Evolutionary conservation across 2,113 vertebrate species (phyloP).

Genomic region (Saimiri boliviensis): DNA sequence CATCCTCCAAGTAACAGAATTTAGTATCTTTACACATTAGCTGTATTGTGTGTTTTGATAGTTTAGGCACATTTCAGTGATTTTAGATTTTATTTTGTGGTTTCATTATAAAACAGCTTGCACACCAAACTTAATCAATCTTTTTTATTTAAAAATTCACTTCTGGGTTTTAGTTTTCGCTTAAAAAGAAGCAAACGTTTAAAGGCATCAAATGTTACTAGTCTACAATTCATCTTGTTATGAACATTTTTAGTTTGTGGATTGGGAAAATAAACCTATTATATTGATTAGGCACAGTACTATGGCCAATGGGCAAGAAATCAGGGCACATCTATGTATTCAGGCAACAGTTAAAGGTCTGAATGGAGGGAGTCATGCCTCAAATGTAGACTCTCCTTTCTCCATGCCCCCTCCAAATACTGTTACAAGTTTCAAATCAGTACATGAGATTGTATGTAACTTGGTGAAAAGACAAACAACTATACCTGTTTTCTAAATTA

Average conservation of each 20-base stretch:
- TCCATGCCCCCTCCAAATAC: neutral
- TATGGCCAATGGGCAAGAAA: slow-evolving; percentile 69
- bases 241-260: slow-evolving; percentile 78
- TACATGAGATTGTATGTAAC: slow-evolving; percentile 55
- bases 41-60: neutral
- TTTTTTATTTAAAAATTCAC: slow-evolving; percentile 87
- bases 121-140: slow-evolving; percentile 80
- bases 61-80: neutral
- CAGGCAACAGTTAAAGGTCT: slow-evolving; percentile 62
- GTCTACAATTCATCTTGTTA: slow-evolving; percentile 80
- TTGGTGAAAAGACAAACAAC: slow-evolving; percentile 67
- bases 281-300: slow-evolving; percentile 75
- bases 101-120: slow-evolving; percentile 76
- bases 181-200: slow-evolving; percentile 81
- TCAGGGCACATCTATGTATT: slow-evolving; percentile 63
- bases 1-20: neutral
- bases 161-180: slow-evolving; percentile 80
- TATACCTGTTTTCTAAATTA: slow-evolving; percentile 73
- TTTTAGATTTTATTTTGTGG: neutral
- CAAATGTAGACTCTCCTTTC: neutral
- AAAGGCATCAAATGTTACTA: slow-evolving; percentile 84
- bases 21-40: neutral
- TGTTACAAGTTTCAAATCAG: slow-evolving; percentile 80
- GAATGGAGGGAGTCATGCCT: slow-evolving; percentile 12
- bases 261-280: slow-evolving; percentile 61